Conservation (phyloP, 2,888 invertebrate species). For the Abrostola tripartita region DNA sequence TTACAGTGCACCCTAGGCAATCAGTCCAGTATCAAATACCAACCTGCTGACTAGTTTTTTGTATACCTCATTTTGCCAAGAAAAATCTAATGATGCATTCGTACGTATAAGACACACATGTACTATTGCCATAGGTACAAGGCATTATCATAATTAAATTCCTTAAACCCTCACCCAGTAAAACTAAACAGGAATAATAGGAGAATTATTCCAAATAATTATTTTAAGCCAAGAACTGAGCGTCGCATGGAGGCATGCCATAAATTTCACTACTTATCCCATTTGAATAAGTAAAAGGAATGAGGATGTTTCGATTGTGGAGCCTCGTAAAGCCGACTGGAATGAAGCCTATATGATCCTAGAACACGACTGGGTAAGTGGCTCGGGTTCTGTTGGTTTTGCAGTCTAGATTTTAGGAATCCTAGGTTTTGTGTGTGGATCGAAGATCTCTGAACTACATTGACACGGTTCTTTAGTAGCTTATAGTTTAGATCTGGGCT, state of each 20-base stretch:
- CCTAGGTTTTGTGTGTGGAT: too few species aligned
- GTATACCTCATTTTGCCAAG: too few species aligned
- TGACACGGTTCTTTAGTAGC: too few species aligned
- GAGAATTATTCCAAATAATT: conserved; percentile 5
- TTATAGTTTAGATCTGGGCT: too few species aligned
- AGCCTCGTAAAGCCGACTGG: conserved; percentile 8
- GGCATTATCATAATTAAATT: background rate
- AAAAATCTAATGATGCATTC: too few species aligned
- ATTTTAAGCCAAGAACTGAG: conserved; percentile 11
- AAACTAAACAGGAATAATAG: conserved; percentile 1
- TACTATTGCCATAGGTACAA: background rate
- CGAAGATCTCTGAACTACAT: too few species aligned
- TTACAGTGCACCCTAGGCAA: too few species aligned
- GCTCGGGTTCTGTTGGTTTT: too few species aligned
- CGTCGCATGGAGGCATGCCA: conserved; percentile 6
- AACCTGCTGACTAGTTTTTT: too few species aligned
- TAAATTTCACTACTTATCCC: conserved; percentile 10
- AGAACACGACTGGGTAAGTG: background rate
- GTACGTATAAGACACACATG: too few species aligned
- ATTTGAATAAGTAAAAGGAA: conserved; percentile 20
- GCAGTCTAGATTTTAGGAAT: too few species aligned
- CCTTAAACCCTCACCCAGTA: background rate
- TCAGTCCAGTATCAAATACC: too few species aligned
- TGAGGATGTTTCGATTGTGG: conserved; percentile 11
- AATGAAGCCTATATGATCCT: background rate